Percentiles rank a stretch among this genome's conserved stretches.
Evolutionary conservation across 1,140 invertebrate genomes (phyloP).

Genomic region (Ctenoplectra terminalis): DNA sequence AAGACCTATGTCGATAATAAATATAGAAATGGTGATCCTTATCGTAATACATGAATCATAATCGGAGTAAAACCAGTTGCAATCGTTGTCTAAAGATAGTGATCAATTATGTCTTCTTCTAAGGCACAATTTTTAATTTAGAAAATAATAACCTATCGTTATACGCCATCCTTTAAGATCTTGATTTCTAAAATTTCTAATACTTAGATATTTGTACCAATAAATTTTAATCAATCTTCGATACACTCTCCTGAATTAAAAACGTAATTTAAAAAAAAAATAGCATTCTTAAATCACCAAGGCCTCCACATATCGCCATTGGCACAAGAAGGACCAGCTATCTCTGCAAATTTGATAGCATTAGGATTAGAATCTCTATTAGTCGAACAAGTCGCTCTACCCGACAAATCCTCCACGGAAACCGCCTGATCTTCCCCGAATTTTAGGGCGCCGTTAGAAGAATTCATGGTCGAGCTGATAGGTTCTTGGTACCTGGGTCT

Average conservation of each 20-base stretch:
- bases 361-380: conserved; percentile 71
- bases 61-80: neutral
- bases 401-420: conserved; percentile 69
- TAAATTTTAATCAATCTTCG: neutral
- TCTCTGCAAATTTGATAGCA: conserved; percentile 69
- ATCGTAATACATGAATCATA: conserved; percentile 1
- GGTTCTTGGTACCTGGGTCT: conserved; percentile 74
- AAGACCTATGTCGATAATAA: neutral
- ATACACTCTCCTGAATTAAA: neutral
- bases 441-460: conserved; percentile 42
- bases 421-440: conserved; percentile 66
- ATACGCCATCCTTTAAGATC: neutral
- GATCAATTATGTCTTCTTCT: neutral
- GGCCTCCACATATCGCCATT: conserved; percentile 83
- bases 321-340: conserved; percentile 69
- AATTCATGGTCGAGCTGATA: conserved; percentile 64
- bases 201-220: conserved; percentile 21
- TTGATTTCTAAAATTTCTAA: neutral
- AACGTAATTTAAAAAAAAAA: neutral
- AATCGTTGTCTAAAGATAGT: neutral
- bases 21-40: neutral
- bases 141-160: neutral
- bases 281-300: conserved; percentile 73
- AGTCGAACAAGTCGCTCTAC: conserved; percentile 66
- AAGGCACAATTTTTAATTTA: conserved; percentile 15